Base-by-base conservation (phyloP, 2,797 vertebrate genomes). In the Falco columbarius region DNA sequence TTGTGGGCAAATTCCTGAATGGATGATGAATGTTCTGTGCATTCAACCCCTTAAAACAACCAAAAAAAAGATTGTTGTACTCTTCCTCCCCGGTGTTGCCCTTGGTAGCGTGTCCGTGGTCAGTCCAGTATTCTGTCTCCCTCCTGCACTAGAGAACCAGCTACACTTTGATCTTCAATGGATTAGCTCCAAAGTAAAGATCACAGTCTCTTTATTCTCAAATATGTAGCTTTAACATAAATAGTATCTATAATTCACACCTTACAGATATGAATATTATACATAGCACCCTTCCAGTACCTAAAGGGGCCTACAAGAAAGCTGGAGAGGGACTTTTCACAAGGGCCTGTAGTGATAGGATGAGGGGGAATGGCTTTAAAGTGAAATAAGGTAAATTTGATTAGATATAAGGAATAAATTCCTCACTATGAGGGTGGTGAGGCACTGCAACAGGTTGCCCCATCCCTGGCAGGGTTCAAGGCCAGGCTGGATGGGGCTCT, bases 351-450 rank as follows among this genome's bases (percentile, higher is more conserved):
- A 36, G 58, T 4, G 22, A 36, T 4, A 59, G 38, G 26, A 47
- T 14, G 16, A 71, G 9, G 5, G 15, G 8, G 5, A 42, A 47
- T 36, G 26, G 3, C 11, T 54, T 34, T 36, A 42, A 71, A 2
- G 1, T n/a, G 26, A 29, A 47, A 47, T 15, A 76, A 2, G 1
- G 10, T 27, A 36, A 12, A 0, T 3, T 65, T 26, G 26, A 15
- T 29, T 21, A 59, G 13, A 21, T 65, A 34, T 36, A 32, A 42
- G 26, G 21, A 52, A 23, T 15, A 71, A 71, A 42, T 47, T 66
- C 22, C 18, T 71, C 58, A 10, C 22, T 59, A 1, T 47, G 58
- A 29, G 38, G 3, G 9, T 29, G 15, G 6, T 21, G 15, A n/a
- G 19, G 4, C 34, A 34, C 26, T 32, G 12, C 18, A 26, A 40